These are phyloP conservation scores for Hyperoplus immaculatus DNA, from an alignment of 2,797 vertebrate species.

Conservation along the genomic window DNA sequence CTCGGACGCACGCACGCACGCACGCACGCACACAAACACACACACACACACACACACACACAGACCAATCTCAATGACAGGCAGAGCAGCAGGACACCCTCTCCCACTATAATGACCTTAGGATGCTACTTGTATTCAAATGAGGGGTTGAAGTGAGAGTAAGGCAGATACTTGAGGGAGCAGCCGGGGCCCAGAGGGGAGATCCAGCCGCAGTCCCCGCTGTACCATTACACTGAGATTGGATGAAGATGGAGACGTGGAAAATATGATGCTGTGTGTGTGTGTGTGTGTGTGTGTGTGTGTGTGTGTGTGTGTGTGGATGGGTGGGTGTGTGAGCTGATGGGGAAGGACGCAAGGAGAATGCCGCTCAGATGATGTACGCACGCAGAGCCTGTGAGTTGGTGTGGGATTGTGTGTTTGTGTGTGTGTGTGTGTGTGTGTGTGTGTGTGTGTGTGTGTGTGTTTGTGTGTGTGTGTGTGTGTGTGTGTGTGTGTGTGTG, in stretches of 20 bases:
- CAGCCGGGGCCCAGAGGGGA: slow-evolving; percentile 80
- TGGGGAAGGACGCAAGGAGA: slow-evolving; percentile 78
- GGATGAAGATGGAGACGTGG: slow-evolving; percentile 83
- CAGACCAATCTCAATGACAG: slow-evolving; percentile 78
- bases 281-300: slow-evolving; percentile 65
- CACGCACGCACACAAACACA: not conserved
- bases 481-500: slow-evolving; percentile 9
- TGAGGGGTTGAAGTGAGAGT: slow-evolving; percentile 83
- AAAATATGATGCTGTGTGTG: slow-evolving; percentile 79
- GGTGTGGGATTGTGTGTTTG: no score
- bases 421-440: no score
- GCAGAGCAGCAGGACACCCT: slow-evolving; percentile 71
- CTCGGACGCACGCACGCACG: not conserved
- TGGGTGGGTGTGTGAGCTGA: slow-evolving; percentile 69
- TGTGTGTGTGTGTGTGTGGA: slow-evolving; percentile 39
- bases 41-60: slow-evolving; percentile 25
- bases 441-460: no score
- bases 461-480: no score
- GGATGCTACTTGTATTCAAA: slow-evolving; percentile 85
- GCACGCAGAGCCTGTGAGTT: not conserved
- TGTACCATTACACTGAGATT: slow-evolving; percentile 84
- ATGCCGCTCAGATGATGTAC: slow-evolving; percentile 68
- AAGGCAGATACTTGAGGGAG: slow-evolving; percentile 82
- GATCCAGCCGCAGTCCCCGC: slow-evolving; percentile 79
- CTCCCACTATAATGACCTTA: slow-evolving; percentile 76